Percentiles rank a stretch among this genome's conserved stretches.
phyloP scores from a whole-genome alignment of 2,797 vertebrate genomes.

The Labroides dimidiatus region DNA sequence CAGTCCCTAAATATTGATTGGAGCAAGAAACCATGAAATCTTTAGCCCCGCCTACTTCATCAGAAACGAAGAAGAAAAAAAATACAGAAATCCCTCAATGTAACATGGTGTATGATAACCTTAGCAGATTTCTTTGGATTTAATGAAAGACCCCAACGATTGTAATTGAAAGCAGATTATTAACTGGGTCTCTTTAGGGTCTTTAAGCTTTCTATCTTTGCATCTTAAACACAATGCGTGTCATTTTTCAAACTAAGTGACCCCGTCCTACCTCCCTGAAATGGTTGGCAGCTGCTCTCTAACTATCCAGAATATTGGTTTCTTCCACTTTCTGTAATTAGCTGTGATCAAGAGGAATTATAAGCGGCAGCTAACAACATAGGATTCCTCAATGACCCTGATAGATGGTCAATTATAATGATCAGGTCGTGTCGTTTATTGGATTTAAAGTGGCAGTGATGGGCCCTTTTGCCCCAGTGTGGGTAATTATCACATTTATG shows the following conservation, averaged over 20 bases:
- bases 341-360: slow-evolving; percentile 87
- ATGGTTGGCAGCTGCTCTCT: slow-evolving; percentile 60
- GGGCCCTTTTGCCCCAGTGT: slow-evolving; percentile 80
- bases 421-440: slow-evolving; percentile 85
- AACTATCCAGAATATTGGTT: slow-evolving; percentile 76
- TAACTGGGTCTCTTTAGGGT: background rate
- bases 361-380: slow-evolving; percentile 82
- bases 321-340: slow-evolving; percentile 84
- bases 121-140: too few species aligned
- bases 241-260: slow-evolving; percentile 37
- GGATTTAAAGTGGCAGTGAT: slow-evolving; percentile 86
- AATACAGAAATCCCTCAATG: too few species aligned
- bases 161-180: too few species aligned
- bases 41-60: too few species aligned
- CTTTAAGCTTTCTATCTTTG: background rate
- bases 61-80: too few species aligned
- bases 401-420: slow-evolving; percentile 89
- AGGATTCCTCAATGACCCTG: slow-evolving; percentile 84
- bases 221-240: slow-evolving; percentile 8
- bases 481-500: slow-evolving; percentile 87
- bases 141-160: too few species aligned
- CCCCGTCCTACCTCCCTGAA: slow-evolving; percentile 38
- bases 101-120: too few species aligned
- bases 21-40: too few species aligned
- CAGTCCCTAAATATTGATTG: too few species aligned